A percentile compares a stretch with the other conserved stretches of the same genome.
Evolutionary conservation across 2,888 invertebrate genomes (phyloP).

Genomic region (Oscheius sp.): DNA sequence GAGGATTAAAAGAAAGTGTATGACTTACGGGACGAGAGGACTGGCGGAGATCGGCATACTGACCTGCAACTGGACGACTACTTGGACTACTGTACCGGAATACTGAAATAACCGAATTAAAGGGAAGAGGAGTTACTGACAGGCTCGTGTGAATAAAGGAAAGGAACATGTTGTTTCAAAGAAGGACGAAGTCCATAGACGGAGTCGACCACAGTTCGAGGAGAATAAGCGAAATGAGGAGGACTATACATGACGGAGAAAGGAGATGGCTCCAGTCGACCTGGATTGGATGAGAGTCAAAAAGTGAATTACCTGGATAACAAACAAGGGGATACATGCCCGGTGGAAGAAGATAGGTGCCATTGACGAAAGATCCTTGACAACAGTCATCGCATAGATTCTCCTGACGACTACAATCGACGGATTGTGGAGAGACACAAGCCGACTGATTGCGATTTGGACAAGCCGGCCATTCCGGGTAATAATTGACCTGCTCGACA

Average conservation of each 20-base stretch:
- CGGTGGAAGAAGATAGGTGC: constrained; percentile 54
- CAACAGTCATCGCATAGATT: constrained; percentile 68
- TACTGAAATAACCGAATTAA: constrained; percentile 39
- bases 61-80: constrained; percentile 59
- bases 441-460: constrained; percentile 38
- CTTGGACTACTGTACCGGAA: constrained; percentile 57
- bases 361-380: constrained; percentile 42
- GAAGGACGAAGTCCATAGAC: constrained; percentile 56
- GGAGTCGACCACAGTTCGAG: constrained; percentile 51
- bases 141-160: constrained; percentile 59
- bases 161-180: constrained; percentile 46
- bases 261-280: constrained; percentile 58
- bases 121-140: constrained; percentile 40
- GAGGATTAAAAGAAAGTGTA: neutral
- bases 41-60: constrained; percentile 57
- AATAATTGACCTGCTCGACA: constrained; percentile 63
- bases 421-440: constrained; percentile 27
- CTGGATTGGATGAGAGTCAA: no score
- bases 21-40: constrained; percentile 51
- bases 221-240: constrained; percentile 64
- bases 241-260: constrained; percentile 66
- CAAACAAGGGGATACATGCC: constrained; percentile 61
- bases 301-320: constrained; percentile 57
- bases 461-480: constrained; percentile 65
- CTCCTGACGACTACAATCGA: constrained; percentile 53